Base-by-base conservation (phyloP, 2,797 vertebrate species). In the Pangasius sanitwongsei region DNA sequence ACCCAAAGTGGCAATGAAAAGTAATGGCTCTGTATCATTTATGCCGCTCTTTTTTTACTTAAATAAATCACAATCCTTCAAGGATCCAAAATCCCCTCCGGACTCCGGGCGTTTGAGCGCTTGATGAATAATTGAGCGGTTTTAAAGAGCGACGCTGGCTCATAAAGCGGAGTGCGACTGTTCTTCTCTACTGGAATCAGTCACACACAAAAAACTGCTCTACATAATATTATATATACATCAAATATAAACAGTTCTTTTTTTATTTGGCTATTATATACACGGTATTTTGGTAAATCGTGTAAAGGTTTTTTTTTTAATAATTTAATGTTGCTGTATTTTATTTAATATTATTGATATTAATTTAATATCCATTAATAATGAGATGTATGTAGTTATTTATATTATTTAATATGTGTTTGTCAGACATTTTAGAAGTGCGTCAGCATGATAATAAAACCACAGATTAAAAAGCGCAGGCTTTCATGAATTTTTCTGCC, bases 41-140 rank as follows among this genome's bases (percentile, higher is more conserved):
- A 95, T 93, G 94, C 93, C 93, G 93, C 86, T 89, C 92, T 92
- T 93, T 93, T 93, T 95, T 94, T 96, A 65, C 28, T 94, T 94
- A 94, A 90, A 86, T 86, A 85, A 90, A 86, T 77, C 86, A 83
- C 87, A 87, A 78, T 86, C 87, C 94, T 95, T 96, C 96, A 94
- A 95, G 95, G 93, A 95, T 91, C 48, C 28, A 31, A 93, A 89
- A 93, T 93, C 96, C 96, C 96, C 96, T 63, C 93, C 93, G 96
- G 96, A 96, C 93, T 92, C 91, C 92, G 92, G 90, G 92, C 92
- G 92, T 92, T 94, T 93, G 93, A 93, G 92, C 92, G 89, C 95
- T 94, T 94, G 93, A 96, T 97, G 95, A 94, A 96, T 96, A 94
- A 97, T 96, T 96, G 95, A 96, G 94, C 94, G 87, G 93, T 95